phyloP scores from a whole-genome alignment of 2,113 vertebrate genomes.

The Tachuris rubrigastra region DNA sequence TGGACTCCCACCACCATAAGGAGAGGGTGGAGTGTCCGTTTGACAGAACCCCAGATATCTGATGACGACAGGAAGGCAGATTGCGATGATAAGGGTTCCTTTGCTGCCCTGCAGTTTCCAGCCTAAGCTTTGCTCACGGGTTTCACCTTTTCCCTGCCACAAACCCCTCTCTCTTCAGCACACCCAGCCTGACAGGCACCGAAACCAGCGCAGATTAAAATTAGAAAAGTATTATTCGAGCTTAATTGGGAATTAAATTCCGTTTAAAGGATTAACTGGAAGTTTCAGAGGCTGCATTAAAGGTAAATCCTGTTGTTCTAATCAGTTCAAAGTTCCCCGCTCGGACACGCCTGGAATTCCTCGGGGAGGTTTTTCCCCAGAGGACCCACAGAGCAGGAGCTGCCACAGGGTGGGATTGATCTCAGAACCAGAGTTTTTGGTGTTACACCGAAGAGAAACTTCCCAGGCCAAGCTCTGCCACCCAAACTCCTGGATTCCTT shows the following conservation, averaged over 20 bases:
- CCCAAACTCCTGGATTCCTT: background rate
- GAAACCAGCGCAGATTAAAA: background rate
- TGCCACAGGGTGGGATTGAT: background rate
- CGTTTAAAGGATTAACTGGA: background rate
- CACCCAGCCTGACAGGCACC: background rate
- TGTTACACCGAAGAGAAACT: background rate
- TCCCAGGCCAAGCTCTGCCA: background rate
- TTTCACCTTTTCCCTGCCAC: background rate
- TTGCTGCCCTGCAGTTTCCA: slow-evolving; percentile 21
- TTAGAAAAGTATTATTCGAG: background rate
- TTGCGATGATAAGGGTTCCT: background rate
- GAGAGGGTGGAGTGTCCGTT: slow-evolving; percentile 46
- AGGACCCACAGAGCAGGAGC: background rate
- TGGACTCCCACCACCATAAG: background rate
- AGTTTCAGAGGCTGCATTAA: background rate
- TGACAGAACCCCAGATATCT: background rate
- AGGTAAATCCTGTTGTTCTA: background rate
- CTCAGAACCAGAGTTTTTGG: background rate
- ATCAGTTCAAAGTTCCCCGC: background rate
- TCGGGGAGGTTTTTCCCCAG: background rate
- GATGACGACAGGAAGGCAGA: slow-evolving; percentile 49
- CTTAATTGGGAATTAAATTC: background rate
- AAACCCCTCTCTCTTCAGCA: background rate
- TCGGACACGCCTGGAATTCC: background rate
- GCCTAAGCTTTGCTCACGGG: background rate